Evolutionary conservation across 2,888 invertebrate species (phyloP).

Genomic region (Lingula anatina): DNA sequence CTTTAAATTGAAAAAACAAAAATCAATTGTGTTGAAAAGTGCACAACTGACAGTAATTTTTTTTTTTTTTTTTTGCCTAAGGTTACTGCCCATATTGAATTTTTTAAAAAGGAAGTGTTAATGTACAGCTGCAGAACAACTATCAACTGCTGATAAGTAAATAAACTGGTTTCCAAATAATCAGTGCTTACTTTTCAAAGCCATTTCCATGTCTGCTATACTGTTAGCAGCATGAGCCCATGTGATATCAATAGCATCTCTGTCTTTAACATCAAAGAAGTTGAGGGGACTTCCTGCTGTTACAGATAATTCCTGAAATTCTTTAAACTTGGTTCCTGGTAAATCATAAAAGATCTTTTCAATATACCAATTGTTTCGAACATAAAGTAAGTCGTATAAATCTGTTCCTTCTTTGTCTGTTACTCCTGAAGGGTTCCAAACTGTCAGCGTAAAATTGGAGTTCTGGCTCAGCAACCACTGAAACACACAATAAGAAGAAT

Average conservation of each 20-base stretch:
- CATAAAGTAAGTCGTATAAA: constrained; percentile 15
- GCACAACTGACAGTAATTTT: too few species aligned
- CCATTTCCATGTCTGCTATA: constrained; percentile 60
- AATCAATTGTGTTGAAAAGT: not conserved
- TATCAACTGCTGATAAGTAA: not conserved
- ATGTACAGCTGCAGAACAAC: not conserved
- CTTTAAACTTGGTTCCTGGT: constrained; percentile 10
- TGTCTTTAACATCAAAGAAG: constrained; percentile 55
- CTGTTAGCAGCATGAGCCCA: constrained; percentile 87
- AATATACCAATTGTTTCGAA: constrained; percentile 20
- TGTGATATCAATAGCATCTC: constrained; percentile 62
- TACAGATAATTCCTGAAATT: constrained; percentile 13
- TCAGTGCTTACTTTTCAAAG: constrained; percentile 54
- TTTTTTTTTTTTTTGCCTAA: too few species aligned
- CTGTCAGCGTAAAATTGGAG: constrained; percentile 10
- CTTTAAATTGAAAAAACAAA: too few species aligned
- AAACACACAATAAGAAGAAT: too few species aligned
- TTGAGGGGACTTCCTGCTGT: constrained; percentile 24
- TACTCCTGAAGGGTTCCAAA: constrained; percentile 11
- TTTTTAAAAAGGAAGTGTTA: not conserved
- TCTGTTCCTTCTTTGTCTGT: constrained; percentile 6
- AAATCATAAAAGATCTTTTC: constrained; percentile 19
- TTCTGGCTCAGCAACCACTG: constrained; percentile 17
- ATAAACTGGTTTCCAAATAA: too few species aligned
- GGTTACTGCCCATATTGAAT: not conserved